Conservation (phyloP, 2,113 vertebrate genomes). For the Pedetes capensis region DNA sequence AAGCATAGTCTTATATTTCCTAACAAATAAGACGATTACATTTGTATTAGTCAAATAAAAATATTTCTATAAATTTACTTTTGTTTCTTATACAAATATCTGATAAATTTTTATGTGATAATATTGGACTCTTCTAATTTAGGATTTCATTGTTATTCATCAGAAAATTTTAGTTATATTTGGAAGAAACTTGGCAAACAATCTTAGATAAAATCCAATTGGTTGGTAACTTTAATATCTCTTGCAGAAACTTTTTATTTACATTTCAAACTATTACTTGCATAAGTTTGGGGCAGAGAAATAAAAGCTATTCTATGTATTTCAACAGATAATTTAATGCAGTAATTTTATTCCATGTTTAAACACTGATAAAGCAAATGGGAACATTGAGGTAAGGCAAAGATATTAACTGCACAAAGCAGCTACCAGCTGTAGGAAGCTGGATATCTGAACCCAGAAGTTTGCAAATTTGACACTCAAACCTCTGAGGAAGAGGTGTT, state of each 20-base stretch:
- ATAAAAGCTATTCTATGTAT: not conserved
- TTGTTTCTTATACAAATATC: not conserved
- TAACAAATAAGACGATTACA: not conserved
- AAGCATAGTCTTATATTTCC: too few species aligned
- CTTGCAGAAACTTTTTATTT: not conserved
- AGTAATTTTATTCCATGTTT: not conserved
- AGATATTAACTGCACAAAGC: not conserved
- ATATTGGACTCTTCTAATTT: not conserved
- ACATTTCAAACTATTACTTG: not conserved
- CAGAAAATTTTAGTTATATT: not conserved
- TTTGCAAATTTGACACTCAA: not conserved
- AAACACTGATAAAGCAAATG: not conserved
- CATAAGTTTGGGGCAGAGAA: not conserved
- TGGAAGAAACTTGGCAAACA: not conserved
- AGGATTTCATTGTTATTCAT: not conserved
- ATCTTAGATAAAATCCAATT: not conserved
- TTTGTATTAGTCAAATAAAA: not conserved
- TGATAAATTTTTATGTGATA: not conserved
- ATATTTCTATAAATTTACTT: not conserved
- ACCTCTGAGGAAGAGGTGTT: not conserved
- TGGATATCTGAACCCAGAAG: not conserved
- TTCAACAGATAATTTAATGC: not conserved
- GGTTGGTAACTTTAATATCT: not conserved
- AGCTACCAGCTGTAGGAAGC: not conserved
- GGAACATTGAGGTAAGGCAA: not conserved